Conservation (phyloP, 2,113 vertebrate species). For the Sturnus vulgaris region DNA sequence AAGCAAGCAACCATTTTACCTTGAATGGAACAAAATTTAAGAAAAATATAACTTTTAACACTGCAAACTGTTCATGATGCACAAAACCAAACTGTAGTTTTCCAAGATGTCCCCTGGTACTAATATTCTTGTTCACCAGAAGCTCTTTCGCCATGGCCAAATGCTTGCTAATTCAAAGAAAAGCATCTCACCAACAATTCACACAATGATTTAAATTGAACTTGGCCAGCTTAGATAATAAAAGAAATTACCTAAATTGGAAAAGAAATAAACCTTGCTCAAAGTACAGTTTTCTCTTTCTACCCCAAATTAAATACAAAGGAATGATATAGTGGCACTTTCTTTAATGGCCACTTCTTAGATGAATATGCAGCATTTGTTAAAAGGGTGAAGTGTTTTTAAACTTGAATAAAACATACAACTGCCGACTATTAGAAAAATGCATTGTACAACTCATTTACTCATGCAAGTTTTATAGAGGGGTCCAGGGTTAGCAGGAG, state of each 20-base stretch:
- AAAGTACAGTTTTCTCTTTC: slow-evolving; percentile 25
- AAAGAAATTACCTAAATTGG: slow-evolving; percentile 53
- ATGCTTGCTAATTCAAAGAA: slow-evolving; percentile 58
- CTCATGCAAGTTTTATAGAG: not conserved
- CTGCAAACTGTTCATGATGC: not conserved
- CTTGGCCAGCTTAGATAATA: slow-evolving; percentile 24
- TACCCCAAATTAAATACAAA: slow-evolving; percentile 9
- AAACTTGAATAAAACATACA: slow-evolving; percentile 3
- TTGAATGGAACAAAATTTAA: not conserved
- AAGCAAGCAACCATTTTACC: not conserved
- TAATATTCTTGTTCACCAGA: slow-evolving; percentile 28
- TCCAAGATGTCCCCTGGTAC: slow-evolving; percentile 22
- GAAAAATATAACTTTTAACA: not conserved
- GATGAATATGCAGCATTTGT: not conserved
- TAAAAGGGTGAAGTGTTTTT: slow-evolving; percentile 9
- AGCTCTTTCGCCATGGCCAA: slow-evolving; percentile 29
- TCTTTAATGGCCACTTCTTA: slow-evolving; percentile 18
- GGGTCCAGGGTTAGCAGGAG: not conserved
- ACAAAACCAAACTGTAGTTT: slow-evolving; percentile 24
- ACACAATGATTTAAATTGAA: slow-evolving; percentile 53
- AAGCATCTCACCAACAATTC: slow-evolving; percentile 46
- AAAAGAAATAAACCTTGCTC: slow-evolving; percentile 40
- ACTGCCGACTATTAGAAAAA: not conserved
- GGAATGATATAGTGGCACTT: slow-evolving; percentile 10
- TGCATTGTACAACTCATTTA: not conserved